Percentiles rank a stretch among this genome's conserved stretches.
phyloP scores from a whole-genome alignment of 1,140 invertebrate species.

The Eubasilissa regina region DNA sequence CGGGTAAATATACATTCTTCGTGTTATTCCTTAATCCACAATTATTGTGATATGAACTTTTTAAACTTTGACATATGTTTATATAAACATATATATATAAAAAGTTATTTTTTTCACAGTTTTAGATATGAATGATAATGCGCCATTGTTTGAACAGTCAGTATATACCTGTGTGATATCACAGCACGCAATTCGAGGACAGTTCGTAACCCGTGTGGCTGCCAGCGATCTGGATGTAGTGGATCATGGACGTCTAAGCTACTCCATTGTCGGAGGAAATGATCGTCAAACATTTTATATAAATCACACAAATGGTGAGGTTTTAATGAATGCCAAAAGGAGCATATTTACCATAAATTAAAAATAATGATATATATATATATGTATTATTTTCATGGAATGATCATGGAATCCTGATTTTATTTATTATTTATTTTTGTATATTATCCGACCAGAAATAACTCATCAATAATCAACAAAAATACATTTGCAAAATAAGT shows the following conservation, averaged over 20 bases:
- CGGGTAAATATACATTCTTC: constrained; percentile 66
- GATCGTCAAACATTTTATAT: constrained; percentile 88
- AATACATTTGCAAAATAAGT: too few species aligned
- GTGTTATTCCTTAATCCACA: too few species aligned
- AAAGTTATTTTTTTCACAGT: constrained; percentile 66
- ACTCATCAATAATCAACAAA: too few species aligned
- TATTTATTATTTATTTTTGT: too few species aligned
- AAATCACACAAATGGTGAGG: constrained; percentile 56
- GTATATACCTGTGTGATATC: constrained; percentile 86
- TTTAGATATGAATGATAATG: constrained; percentile 86
- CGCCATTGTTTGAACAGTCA: constrained; percentile 85
- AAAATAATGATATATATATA: too few species aligned
- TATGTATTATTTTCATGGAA: too few species aligned
- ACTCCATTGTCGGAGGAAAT: constrained; percentile 90
- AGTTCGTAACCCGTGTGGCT: constrained; percentile 87
- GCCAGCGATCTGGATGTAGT: constrained; percentile 87
- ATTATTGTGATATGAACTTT: too few species aligned
- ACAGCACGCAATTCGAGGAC: constrained; percentile 83
- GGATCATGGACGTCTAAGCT: constrained; percentile 80
- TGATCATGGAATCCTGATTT: too few species aligned
- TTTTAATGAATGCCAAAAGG: too few species aligned
- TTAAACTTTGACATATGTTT: not conserved
- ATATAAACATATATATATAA: not conserved
- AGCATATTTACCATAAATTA: too few species aligned
- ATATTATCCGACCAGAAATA: too few species aligned